phyloP scores from a whole-genome alignment of 2,888 invertebrate genomes.

The Pyrochroa serraticornis region DNA sequence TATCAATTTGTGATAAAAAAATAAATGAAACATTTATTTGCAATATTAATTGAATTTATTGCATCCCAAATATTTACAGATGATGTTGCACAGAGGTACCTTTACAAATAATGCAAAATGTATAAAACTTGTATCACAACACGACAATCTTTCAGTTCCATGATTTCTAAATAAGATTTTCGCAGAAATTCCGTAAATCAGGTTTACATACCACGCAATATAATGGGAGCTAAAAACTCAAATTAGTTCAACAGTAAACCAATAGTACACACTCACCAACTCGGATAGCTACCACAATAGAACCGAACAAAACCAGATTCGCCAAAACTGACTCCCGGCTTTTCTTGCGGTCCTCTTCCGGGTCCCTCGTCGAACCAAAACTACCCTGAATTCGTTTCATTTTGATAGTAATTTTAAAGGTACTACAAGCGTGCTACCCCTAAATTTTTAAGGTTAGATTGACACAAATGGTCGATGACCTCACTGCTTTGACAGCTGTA shows the following conservation, averaged over 20 bases:
- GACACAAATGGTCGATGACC: too few species aligned
- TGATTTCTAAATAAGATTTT: conserved; percentile 1
- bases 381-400: conserved; percentile 17
- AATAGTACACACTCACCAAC: conserved; percentile 35
- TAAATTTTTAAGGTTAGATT: not conserved
- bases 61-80: conserved; percentile 25
- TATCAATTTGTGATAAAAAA: too few species aligned
- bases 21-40: conserved; percentile 1
- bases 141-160: conserved; percentile 16
- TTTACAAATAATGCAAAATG: conserved; percentile 41
- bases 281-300: conserved; percentile 40
- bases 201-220: not conserved
- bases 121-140: conserved; percentile 37
- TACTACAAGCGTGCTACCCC: not conserved
- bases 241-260: not conserved
- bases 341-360: conserved; percentile 42
- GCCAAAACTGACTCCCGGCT: conserved; percentile 43
- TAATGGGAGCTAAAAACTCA: not conserved
- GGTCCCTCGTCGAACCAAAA: conserved; percentile 33
- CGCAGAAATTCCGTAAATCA: not conserved
- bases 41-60: conserved; percentile 23
- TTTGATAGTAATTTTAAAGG: not conserved
- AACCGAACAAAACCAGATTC: conserved; percentile 42
- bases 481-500: too few species aligned
- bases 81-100: not conserved